Base-by-base conservation (phyloP, 2,113 vertebrate genomes). In the Perognathus longimembris region DNA sequence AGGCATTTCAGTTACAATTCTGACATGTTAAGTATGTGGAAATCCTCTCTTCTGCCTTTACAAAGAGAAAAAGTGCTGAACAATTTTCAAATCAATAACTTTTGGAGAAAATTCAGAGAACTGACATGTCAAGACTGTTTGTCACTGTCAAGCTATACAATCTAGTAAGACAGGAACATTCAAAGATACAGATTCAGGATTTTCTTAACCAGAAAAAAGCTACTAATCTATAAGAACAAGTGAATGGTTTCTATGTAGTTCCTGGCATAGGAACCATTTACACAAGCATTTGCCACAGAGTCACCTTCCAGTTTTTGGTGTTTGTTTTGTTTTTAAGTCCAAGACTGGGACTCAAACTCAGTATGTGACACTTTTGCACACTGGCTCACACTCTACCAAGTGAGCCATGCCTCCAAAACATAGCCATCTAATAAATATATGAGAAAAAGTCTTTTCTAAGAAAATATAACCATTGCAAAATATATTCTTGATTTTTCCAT, bases 51-150 rank as follows among this genome's bases (percentile, higher is more conserved):
- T 15, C 1, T 69, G 24, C 57, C 40, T 4, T 77, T 74, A 59
- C 18, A 69, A 6, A 34, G 34, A 78, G 21, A 74, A 92, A 69
- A 82, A 77, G 15, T 6, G 3, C 32, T 38, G n/a, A 34, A 80
- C 22, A 79, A 78, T 92, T 3, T n/a, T 85, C 61, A 89, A 78
- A 71, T 67, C 69, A 69, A n/a, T 32, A 57, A 45, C 54, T 85
- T 90, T 75, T 36, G 64, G 85, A 66, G 10, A 79, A 84, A 91
- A 85, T 30, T 59, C 8, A 66, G 38, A 93, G 45, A 77, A 63
- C 3, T 73, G 70, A 69, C 3, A 4, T 70, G 17, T 83, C 26
- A 63, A n/a, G 26, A 73, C 2, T 20, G 61, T 2, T 24, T 78
- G 64, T 78, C 76, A 69, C 30, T 40, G 12, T 45, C 45, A 45